These are phyloP conservation scores for Hydrolagus colliei DNA, from an alignment of 2,797 vertebrate genomes.

Conservation along the genomic window DNA sequence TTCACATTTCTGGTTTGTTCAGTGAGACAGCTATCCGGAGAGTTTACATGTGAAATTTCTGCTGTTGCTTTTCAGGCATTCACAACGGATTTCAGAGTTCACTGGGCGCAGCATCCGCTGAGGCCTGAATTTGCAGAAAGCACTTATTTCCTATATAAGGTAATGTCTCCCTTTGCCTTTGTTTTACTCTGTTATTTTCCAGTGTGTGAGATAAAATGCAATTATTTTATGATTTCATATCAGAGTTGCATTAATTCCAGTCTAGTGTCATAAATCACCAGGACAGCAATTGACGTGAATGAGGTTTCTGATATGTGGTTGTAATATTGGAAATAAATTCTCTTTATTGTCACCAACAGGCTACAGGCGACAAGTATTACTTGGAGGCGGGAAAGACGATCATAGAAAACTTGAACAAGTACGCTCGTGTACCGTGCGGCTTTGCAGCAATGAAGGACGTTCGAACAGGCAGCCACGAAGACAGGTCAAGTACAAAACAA, in stretches of 20 bases:
- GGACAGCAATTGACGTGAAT: not conserved
- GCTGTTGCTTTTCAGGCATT: slow-evolving; percentile 68
- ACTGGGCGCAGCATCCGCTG: slow-evolving; percentile 96
- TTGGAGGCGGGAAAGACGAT: slow-evolving; percentile 92
- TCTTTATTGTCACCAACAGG: slow-evolving; percentile 52
- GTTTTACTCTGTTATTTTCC: not conserved
- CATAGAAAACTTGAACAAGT: slow-evolving; percentile 95
- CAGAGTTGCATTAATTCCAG: not conserved
- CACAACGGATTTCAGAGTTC: slow-evolving; percentile 95
- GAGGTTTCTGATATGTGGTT: not conserved
- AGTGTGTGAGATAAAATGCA: not conserved
- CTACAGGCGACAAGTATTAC: slow-evolving; percentile 93
- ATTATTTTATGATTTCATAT: not conserved
- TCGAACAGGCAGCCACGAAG: slow-evolving; percentile 93
- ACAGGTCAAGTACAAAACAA: slow-evolving; percentile 65
- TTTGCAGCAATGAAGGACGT: slow-evolving; percentile 98
- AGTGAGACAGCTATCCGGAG: not conserved
- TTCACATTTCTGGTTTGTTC: not conserved
- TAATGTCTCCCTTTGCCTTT: slow-evolving; percentile 44
- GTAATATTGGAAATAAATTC: not conserved
- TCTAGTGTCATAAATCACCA: not conserved
- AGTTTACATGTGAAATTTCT: not conserved
- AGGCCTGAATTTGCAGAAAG: slow-evolving; percentile 98
- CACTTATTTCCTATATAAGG: slow-evolving; percentile 98
- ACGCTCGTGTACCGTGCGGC: slow-evolving; percentile 92